phyloP scores from a whole-genome alignment of 2,797 vertebrate species.

The Poecilia picta region DNA sequence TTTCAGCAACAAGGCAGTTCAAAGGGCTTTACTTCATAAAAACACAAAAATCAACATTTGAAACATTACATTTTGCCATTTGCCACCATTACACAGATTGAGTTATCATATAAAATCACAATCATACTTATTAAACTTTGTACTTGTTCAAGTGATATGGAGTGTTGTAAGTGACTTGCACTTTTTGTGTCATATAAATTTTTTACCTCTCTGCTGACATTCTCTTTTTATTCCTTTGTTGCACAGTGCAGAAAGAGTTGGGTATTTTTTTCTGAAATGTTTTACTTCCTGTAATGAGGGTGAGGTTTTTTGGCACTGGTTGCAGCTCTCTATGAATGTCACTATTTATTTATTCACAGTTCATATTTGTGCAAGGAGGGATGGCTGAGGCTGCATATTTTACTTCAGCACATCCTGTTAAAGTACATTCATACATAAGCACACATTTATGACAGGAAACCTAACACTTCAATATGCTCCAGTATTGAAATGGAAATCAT shows the following conservation, averaged over 20 bases:
- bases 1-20: too few species aligned
- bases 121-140: not conserved
- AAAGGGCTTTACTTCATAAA: too few species aligned
- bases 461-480: not conserved
- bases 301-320: slow-evolving; percentile 28
- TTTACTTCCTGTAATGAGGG: not conserved
- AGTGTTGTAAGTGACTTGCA: not conserved
- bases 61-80: too few species aligned
- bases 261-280: not conserved
- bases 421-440: slow-evolving; percentile 5
- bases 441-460: not conserved
- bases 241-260: slow-evolving; percentile 12
- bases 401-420: not conserved
- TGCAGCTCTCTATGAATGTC: slow-evolving; percentile 52
- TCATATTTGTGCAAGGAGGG: slow-evolving; percentile 48
- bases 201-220: too few species aligned
- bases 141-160: not conserved
- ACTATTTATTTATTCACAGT: slow-evolving; percentile 45
- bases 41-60: too few species aligned
- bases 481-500: not conserved
- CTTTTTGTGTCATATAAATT: not conserved
- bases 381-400: slow-evolving; percentile 16
- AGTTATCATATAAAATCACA: not conserved
- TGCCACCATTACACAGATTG: not conserved
- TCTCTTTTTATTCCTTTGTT: not conserved